Evolutionary conservation across 2,797 vertebrate genomes (phyloP).

Genomic region (Merluccius polli): DNA sequence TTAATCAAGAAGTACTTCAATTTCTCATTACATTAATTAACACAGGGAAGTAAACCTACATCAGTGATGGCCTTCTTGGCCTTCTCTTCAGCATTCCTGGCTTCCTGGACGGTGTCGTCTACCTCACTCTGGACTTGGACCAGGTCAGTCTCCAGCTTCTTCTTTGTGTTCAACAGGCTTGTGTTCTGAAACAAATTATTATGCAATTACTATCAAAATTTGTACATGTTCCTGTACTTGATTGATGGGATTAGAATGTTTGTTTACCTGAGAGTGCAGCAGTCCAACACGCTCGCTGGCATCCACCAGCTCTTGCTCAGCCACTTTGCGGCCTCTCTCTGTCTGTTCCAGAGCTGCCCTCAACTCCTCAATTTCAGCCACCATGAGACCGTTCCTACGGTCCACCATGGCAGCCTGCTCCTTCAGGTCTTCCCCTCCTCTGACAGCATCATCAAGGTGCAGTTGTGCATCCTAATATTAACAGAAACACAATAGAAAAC

Average conservation of each 20-base stretch:
- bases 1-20: background rate
- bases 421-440: conserved; percentile 76
- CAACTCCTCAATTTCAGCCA: conserved; percentile 78
- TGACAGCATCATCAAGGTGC: conserved; percentile 47
- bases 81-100: conserved; percentile 86
- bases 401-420: conserved; percentile 79
- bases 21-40: background rate
- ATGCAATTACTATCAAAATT: background rate
- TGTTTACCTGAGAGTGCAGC: conserved; percentile 4
- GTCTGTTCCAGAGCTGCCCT: conserved; percentile 75
- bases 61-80: conserved; percentile 76
- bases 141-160: conserved; percentile 81
- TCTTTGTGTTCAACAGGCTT: conserved; percentile 74
- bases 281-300: background rate
- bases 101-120: conserved; percentile 82
- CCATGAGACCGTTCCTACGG: conserved; percentile 73
- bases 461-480: conserved; percentile 61
- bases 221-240: background rate
- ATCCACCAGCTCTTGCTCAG: background rate
- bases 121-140: conserved; percentile 80
- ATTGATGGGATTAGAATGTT: background rate
- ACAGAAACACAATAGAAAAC: background rate
- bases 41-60: conserved; percentile 12
- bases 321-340: conserved; percentile 51
- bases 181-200: conserved; percentile 74